A percentile compares a stretch with the other conserved stretches of the same genome.
These are phyloP conservation scores for Melieria omissa DNA, from an alignment of 2,888 invertebrate species.

Conservation along the genomic window DNA sequence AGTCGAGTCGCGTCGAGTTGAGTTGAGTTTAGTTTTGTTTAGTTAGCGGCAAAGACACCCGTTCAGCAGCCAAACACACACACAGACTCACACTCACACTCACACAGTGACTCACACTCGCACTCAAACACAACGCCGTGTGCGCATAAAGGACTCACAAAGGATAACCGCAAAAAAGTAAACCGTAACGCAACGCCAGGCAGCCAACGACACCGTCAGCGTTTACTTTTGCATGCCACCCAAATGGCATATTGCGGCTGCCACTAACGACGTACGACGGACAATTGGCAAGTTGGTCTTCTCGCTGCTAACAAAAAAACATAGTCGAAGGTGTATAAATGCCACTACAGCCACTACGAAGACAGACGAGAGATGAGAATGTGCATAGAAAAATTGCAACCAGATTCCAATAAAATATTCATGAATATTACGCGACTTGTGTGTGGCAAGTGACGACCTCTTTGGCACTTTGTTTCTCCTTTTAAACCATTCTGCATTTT, in stretches of 20 bases:
- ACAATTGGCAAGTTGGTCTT: conserved; percentile 21
- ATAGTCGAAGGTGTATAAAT: too few relatives aligned
- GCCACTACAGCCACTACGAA: conserved; percentile 6
- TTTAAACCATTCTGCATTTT: background rate
- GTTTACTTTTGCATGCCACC: conserved; percentile 30
- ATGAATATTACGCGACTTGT: conserved; percentile 50
- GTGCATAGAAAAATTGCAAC: conserved; percentile 35
- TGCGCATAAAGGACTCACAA: conserved; percentile 22
- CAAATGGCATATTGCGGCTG: conserved; percentile 49
- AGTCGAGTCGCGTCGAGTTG: too few relatives aligned
- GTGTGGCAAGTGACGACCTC: conserved; percentile 47
- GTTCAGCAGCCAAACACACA: background rate
- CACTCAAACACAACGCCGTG: background rate
- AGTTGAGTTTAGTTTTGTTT: too few relatives aligned
- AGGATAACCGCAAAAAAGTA: conserved; percentile 34
- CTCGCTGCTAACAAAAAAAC: conserved; percentile 3
- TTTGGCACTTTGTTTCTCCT: conserved; percentile 36
- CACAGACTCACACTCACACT: background rate
- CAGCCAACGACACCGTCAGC: background rate
- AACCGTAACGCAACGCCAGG: background rate
- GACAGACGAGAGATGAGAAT: conserved; percentile 17
- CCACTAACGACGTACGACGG: conserved; percentile 44
- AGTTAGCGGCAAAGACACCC: conserved; percentile 10
- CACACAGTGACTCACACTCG: background rate
- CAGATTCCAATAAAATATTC: conserved; percentile 51